Conservation (phyloP, 2,113 vertebrate genomes). For the Sapayoa aenigma region DNA sequence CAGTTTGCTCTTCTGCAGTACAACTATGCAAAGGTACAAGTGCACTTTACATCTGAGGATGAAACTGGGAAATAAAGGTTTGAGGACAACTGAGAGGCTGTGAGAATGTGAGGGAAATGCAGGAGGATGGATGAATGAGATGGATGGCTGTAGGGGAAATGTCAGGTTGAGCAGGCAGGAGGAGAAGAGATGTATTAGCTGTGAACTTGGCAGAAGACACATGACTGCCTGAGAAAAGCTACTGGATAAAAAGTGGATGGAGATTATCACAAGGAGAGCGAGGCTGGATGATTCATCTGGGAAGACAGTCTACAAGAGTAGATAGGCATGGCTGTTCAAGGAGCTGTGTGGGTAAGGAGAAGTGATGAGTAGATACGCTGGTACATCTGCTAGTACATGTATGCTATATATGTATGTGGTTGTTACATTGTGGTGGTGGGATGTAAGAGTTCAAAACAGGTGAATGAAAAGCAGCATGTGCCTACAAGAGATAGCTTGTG, state of each 20-base stretch:
- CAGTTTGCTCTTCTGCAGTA: slow-evolving; percentile 74
- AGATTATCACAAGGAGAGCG: background rate
- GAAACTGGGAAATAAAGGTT: background rate
- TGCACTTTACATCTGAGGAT: background rate
- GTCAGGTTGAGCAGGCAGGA: background rate
- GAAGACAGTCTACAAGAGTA: background rate
- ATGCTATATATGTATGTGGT: background rate
- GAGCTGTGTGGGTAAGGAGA: background rate
- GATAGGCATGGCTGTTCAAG: background rate
- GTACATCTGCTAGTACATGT: background rate
- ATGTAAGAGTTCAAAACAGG: background rate
- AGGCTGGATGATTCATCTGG: background rate
- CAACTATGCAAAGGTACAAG: slow-evolving; percentile 74
- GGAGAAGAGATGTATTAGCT: background rate
- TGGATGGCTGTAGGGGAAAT: background rate
- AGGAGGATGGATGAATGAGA: background rate
- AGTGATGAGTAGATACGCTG: background rate
- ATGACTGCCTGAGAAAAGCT: background rate
- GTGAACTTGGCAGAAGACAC: background rate
- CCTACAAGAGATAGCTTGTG: background rate
- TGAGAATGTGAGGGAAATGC: background rate
- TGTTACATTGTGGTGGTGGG: background rate
- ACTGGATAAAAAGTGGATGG: background rate
- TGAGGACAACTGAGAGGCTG: background rate
- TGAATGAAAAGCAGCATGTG: background rate